Conservation (phyloP, 1,140 invertebrate genomes). For the Psix sp. region DNA sequence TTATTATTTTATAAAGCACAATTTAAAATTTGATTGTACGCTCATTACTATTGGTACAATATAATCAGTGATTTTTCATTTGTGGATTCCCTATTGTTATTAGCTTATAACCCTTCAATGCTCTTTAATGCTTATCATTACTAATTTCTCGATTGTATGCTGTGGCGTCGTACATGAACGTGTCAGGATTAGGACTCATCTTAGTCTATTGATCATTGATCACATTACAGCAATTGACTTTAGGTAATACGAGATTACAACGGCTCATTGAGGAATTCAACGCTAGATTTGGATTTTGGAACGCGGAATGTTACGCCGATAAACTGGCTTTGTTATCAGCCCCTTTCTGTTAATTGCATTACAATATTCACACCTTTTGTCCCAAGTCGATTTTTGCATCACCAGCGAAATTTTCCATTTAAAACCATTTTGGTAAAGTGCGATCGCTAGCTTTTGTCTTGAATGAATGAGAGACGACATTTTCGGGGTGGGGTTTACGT, state of each 20-base stretch:
- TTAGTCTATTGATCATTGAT: slow-evolving; percentile 18
- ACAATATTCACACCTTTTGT: slow-evolving; percentile 14
- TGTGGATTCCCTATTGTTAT: no score
- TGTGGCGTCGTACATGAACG: no score
- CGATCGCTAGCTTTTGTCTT: slow-evolving; percentile 18
- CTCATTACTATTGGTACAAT: no score
- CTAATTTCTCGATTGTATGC: no score
- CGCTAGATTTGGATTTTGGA: slow-evolving; percentile 4
- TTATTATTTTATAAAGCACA: no score
- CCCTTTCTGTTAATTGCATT: slow-evolving; percentile 17
- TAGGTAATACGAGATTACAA: slow-evolving; percentile 34
- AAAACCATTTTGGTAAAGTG: slow-evolving; percentile 13
- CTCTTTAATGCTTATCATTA: no score
- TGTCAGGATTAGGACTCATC: slow-evolving; percentile 3
- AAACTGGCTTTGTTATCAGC: slow-evolving; percentile 7
- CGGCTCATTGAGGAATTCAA: slow-evolving; percentile 31
- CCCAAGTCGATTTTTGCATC: slow-evolving; percentile 5
- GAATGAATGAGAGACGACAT: slow-evolving; percentile 11
- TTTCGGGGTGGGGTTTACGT: background rate
- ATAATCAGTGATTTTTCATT: no score
- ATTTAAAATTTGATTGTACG: no score
- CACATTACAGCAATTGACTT: slow-evolving; percentile 27
- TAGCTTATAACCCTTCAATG: no score
- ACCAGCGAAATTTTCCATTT: slow-evolving; percentile 9
- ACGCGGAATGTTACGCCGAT: slow-evolving; percentile 5